phyloP scores from a whole-genome alignment of 2,888 invertebrate genomes.

The Amphipyra berbera region DNA sequence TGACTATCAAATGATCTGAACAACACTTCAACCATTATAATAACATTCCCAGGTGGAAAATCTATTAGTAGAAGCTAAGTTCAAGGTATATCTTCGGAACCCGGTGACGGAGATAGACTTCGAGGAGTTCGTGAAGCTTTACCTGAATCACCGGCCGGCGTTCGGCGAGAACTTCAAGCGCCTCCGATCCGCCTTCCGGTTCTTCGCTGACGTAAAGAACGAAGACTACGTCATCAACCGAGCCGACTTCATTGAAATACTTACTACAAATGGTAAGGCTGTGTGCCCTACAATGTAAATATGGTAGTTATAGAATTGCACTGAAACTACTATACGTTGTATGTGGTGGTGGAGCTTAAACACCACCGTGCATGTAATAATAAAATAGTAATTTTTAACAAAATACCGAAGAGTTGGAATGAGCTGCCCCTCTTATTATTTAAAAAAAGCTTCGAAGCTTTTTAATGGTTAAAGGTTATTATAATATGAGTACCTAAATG shows the following conservation, averaged over 20 bases:
- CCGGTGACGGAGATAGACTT: constrained; percentile 90
- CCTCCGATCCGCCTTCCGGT: constrained; percentile 85
- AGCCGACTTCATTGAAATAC: constrained; percentile 81
- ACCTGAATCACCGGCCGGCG: constrained; percentile 91
- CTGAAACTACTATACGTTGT: no score
- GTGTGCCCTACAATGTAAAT: no score
- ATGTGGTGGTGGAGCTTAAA: no score
- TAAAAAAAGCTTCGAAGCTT: no score
- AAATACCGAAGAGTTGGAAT: no score
- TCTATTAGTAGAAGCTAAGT: constrained; percentile 90
- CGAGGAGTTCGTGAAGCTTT: constrained; percentile 91
- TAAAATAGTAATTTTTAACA: no score
- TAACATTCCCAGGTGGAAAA: constrained; percentile 87
- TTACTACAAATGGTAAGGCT: constrained; percentile 59
- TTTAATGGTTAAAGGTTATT: no score
- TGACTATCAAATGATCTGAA: no score
- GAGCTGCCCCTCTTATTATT: no score
- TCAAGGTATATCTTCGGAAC: constrained; percentile 84
- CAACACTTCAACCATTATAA: neutral
- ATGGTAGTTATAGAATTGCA: no score
- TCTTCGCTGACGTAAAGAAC: constrained; percentile 70
- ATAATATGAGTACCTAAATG: no score
- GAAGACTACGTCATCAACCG: constrained; percentile 69
- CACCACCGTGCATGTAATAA: no score
- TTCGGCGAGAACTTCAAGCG: constrained; percentile 85